These are phyloP conservation scores for Campaea margaritaria DNA, from an alignment of 2,888 invertebrate species.

Conservation along the genomic window DNA sequence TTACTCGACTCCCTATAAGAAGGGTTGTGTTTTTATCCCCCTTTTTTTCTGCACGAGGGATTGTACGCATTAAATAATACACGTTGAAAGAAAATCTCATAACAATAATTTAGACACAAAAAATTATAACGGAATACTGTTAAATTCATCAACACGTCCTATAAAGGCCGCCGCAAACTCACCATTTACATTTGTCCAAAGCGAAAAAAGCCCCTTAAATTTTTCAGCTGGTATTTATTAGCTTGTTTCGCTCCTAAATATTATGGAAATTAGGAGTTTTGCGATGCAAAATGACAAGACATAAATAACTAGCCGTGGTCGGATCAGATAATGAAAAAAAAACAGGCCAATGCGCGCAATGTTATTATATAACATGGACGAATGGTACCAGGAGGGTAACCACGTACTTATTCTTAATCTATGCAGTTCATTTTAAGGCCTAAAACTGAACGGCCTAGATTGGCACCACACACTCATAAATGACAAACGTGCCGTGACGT, in stretches of 20 bases:
- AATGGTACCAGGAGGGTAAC: too few relatives aligned
- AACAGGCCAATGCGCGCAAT: not conserved
- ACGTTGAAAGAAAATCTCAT: too few relatives aligned
- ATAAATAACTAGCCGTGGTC: slow-evolving; percentile 14
- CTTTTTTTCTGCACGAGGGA: too few relatives aligned
- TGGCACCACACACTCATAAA: too few relatives aligned
- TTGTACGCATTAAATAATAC: too few relatives aligned
- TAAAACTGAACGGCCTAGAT: too few relatives aligned
- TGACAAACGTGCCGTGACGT: too few relatives aligned
- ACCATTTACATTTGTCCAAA: slow-evolving; percentile 24
- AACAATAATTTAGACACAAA: not conserved
- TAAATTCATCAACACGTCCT: slow-evolving; percentile 21
- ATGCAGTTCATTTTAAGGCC: too few relatives aligned
- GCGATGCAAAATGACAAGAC: slow-evolving; percentile 22
- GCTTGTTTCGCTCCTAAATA: slow-evolving; percentile 27
- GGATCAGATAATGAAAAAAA: slow-evolving; percentile 17
- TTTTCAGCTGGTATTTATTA: slow-evolving; percentile 31
- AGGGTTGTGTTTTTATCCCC: too few relatives aligned
- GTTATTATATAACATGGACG: too few relatives aligned
- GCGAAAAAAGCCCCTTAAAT: slow-evolving; percentile 20
- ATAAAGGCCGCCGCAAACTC: slow-evolving; percentile 12
- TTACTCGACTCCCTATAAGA: too few relatives aligned
- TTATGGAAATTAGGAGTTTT: slow-evolving; percentile 23
- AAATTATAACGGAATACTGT: not conserved
- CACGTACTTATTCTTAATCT: too few relatives aligned